Evolutionary conservation across 2,888 invertebrate species (phyloP).

Genomic region (Acrobasis suavella): DNA sequence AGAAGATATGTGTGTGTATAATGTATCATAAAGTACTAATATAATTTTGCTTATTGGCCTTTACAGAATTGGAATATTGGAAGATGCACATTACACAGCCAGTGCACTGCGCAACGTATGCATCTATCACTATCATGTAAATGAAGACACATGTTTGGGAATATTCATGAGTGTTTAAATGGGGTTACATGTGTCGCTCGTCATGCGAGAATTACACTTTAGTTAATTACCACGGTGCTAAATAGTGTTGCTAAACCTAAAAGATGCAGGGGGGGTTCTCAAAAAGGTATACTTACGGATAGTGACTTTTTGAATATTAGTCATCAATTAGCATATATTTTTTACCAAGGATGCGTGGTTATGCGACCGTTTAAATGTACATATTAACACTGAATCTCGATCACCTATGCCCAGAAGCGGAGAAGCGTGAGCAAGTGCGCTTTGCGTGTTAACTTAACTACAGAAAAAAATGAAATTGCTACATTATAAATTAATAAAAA

Average conservation of each 20-base stretch:
- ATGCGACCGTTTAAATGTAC: no score
- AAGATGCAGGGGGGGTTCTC: neutral
- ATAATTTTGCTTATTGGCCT: slow-evolving; percentile 7
- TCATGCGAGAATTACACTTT: slow-evolving; percentile 32
- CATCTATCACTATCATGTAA: slow-evolving; percentile 60
- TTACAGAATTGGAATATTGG: slow-evolving; percentile 17
- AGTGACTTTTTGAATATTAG: no score
- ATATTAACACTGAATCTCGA: no score
- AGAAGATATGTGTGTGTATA: neutral
- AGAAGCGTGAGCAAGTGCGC: no score
- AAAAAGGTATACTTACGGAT: no score
- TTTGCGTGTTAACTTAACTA: no score
- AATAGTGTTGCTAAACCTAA: neutral
- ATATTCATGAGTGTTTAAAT: slow-evolving; percentile 63
- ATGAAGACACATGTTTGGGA: slow-evolving; percentile 63
- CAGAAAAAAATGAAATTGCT: no score
- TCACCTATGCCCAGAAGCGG: no score
- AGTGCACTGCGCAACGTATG: slow-evolving; percentile 39
- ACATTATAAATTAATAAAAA: no score
- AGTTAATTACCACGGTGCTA: slow-evolving; percentile 24
- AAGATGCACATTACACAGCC: slow-evolving; percentile 33
- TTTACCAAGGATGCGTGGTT: no score
- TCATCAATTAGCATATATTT: no score
- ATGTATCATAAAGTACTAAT: neutral
- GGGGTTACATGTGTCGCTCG: slow-evolving; percentile 38